Conservation (phyloP, 2,888 invertebrate species). For the Morinoia aosen region DNA sequence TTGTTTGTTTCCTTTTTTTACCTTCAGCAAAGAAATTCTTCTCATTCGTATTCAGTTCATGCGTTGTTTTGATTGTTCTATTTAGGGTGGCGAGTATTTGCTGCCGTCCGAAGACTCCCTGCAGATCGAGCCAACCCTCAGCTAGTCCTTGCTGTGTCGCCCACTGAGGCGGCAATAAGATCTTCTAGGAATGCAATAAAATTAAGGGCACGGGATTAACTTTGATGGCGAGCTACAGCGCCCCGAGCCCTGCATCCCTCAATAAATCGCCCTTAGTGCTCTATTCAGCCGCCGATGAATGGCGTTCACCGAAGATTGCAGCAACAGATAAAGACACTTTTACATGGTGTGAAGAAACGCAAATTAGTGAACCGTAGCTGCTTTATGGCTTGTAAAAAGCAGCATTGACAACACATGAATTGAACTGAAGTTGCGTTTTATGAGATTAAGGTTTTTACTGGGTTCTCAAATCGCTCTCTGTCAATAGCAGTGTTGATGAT, state of each 20-base stretch:
- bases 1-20: background rate
- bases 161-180: background rate
- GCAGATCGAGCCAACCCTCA: background rate
- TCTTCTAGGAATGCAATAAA: conserved; percentile 40
- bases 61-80: background rate
- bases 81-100: background rate
- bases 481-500: conserved; percentile 14
- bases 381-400: background rate
- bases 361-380: background rate
- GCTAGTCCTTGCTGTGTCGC: background rate
- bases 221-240: conserved; percentile 35
- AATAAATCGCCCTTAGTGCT: conserved; percentile 32
- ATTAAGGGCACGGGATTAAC: conserved; percentile 51
- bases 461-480: background rate
- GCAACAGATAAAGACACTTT: conserved; percentile 31
- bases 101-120: background rate
- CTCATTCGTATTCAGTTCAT: background rate
- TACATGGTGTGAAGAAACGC: conserved; percentile 24
- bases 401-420: background rate
- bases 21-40: background rate
- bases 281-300: conserved; percentile 23
- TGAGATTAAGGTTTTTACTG: background rate
- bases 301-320: conserved; percentile 9
- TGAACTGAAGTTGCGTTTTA: background rate
- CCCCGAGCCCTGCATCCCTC: conserved; percentile 31